A percentile compares a stretch with the other conserved stretches of the same genome.
Conservation (phyloP, 2,888 invertebrate species). For the Habrosyne pyritoides region DNA sequence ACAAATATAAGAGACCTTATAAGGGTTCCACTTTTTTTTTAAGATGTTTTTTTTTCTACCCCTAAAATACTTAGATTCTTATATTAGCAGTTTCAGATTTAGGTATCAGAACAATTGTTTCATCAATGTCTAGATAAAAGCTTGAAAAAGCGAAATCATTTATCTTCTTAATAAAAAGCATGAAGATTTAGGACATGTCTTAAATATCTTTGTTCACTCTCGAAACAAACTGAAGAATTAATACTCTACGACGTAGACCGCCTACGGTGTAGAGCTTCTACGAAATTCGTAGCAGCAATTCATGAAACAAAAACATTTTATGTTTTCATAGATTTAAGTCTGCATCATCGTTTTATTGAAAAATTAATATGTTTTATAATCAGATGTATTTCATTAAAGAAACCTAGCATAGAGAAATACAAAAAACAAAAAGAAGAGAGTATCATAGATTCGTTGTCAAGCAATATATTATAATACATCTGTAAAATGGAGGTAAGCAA, state of each 20-base stretch:
- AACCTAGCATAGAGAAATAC: no score
- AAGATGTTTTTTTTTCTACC: no score
- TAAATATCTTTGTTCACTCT: conserved; percentile 9
- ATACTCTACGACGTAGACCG: conserved; percentile 29
- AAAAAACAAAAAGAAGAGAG: no score
- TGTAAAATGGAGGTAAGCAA: no score
- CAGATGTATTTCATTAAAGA: no score
- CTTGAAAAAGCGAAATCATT: not conserved
- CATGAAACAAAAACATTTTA: not conserved
- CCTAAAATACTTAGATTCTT: no score
- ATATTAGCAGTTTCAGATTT: not conserved
- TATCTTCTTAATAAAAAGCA: not conserved
- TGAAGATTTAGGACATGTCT: not conserved
- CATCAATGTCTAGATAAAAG: not conserved
- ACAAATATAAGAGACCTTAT: no score
- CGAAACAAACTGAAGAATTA: conserved; percentile 27
- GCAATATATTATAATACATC: no score
- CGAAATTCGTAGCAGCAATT: conserved; percentile 10
- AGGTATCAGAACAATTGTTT: not conserved
- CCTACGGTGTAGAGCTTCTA: conserved; percentile 9
- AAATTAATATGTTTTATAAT: not conserved
- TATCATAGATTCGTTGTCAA: no score
- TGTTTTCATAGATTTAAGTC: not conserved
- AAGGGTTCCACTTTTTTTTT: no score
- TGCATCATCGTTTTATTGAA: not conserved